Evolutionary conservation across 2,797 vertebrate species (phyloP), one percentile per base, ranked within the genome.

Genomic region (Enteromius fasciolatus): DNA sequence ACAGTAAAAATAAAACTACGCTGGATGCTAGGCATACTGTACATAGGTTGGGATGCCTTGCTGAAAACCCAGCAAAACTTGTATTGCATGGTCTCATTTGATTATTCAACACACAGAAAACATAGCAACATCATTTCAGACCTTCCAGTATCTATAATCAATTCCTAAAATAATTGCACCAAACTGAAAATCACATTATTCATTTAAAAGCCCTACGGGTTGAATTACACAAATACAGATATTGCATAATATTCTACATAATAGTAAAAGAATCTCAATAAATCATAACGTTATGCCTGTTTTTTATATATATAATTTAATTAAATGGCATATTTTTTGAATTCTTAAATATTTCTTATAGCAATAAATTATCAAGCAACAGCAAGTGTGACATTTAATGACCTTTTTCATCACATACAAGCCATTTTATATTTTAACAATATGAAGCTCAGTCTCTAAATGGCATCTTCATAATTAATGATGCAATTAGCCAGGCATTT

Each of bases 391-490:
- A 4, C n/a, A 9, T 79, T 41, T 57, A 68, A 68, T 79, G n/a
- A 68, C 23, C 50, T 20, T 10, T 5, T 44, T 52, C 20, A 0
- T 44, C 6, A 28, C 36, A 69, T 50, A 23, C 7, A 72, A 50
- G 46, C 48, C 14, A 36, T n/a, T 54, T 39, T 33, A 33, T 50
- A 52, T 39, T 75, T 57, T 52, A 59, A 31, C 17, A 20, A 59
- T 14, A 57, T 18, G 20, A 36, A 54, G 69, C 44, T 52, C 2
- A 9, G 33, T 31, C n/a, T 25, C 52, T 59, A 18, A 41, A 59
- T 41, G n/a, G 36, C 4, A 8, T 41, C 50, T 74, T 75, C n/a
- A 59, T 18, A 61, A 75, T 75, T 75, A 57, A 41, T 41, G 5
- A 44, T 59, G 0, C 59, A 59, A 59, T 59, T 3, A 59, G 18